Evolutionary conservation across 2,888 invertebrate species (phyloP), one percentile per base, ranked within the genome.

Genomic region (Trissonchulus latispiculum): DNA sequence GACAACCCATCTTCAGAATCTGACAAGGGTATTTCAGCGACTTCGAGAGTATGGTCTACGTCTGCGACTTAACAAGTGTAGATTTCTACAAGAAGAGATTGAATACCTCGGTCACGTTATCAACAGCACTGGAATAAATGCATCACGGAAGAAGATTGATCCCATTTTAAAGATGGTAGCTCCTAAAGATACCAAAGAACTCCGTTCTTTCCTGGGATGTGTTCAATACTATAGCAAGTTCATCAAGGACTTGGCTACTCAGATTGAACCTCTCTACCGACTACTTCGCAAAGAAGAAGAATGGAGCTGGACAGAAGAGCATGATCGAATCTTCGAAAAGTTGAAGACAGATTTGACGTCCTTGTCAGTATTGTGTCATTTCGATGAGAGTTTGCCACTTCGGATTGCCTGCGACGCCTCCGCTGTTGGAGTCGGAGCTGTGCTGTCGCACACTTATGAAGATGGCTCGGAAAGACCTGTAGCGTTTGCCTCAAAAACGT

Each of bases 381-480:
- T 15, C n/a, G 3, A 3, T 32, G 3, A 64, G n/a, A 64, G 3
- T 15, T 8, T 23, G 28, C 66, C 66, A 8, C 3, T 64, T 8
- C 29, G 66, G 18, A 8, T 64, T 8, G 28, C 66, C 66, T 64
- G 66, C 66, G 71, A 71, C 69, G 71, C 71, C 15, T 71, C 71
- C n/a, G 28, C n/a, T 66, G 31, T 70, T 71, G 71, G 71, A 29
- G 28, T 71, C 31, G 71, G 71, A 70, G 71, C 71, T 28, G 71
- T 71, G 8, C 23, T 8, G 28, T 78, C 33, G 75, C 76, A 78
- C 73, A 66, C 64, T n/a, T 72, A 73, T 32, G 73, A 77, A 61
- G 76, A 73, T 23, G 37, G 72, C 15, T 71, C 71, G 29, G 62
- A 75, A 1, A 61, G 75, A 32, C 77, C 78, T 23, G 76, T 77